Evolutionary conservation across 2,797 vertebrate genomes (phyloP).

Genomic region (Spondyliosoma cantharus): DNA sequence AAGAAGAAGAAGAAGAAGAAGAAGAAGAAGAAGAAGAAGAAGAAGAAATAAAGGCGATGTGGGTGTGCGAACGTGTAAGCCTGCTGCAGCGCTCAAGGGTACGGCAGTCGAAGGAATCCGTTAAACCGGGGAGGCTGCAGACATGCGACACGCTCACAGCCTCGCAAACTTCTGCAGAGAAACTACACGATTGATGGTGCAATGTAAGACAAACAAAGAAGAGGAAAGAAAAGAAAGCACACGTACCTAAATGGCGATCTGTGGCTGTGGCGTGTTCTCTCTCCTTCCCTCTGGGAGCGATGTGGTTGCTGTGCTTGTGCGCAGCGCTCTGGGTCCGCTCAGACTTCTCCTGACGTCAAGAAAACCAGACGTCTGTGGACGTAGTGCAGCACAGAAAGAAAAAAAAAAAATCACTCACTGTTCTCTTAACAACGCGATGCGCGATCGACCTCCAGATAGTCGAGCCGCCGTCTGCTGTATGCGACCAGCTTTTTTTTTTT

Average conservation of each 20-base stretch:
- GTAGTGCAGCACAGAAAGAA: conserved; percentile 67
- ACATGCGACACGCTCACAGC: conserved; percentile 20
- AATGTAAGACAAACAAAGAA: background rate
- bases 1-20: too few relatives aligned
- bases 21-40: too few relatives aligned
- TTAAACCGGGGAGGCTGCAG: conserved; percentile 56
- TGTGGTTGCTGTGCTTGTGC: conserved; percentile 75
- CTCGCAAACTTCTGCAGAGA: conserved; percentile 11
- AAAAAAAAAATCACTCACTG: conserved; percentile 55
- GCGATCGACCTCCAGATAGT: conserved; percentile 36
- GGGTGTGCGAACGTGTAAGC: conserved; percentile 42
- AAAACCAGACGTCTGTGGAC: conserved; percentile 72
- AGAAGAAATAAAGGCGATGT: conserved; percentile 33
- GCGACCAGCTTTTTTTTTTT: conserved; percentile 19
- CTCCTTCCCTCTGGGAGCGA: conserved; percentile 74
- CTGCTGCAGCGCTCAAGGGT: conserved; percentile 77
- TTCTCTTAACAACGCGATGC: conserved; percentile 56
- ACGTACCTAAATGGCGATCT: conserved; percentile 79
- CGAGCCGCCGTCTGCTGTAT: conserved; percentile 38
- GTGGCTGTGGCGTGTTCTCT: conserved; percentile 67
- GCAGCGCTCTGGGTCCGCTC: conserved; percentile 73
- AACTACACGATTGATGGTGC: background rate
- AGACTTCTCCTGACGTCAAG: conserved; percentile 82
- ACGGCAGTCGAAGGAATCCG: conserved; percentile 63
- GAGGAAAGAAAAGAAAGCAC: conserved; percentile 12